phyloP scores from a whole-genome alignment of 2,888 invertebrate species.

The Pandemis cinnamomeana region DNA sequence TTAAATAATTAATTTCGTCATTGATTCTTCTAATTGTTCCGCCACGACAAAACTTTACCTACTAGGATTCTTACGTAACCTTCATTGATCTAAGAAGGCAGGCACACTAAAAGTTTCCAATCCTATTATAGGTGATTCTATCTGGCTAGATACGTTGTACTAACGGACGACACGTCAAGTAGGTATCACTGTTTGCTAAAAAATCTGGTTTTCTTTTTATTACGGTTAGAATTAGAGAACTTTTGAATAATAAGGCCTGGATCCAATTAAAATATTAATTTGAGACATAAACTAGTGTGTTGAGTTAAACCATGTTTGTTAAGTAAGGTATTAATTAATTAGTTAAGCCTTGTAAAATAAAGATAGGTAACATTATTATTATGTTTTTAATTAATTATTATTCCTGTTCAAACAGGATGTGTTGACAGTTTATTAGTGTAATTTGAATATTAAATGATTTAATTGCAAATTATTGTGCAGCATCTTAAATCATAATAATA shows the following conservation, averaged over 20 bases:
- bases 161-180: too few relatives aligned
- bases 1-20: constrained; percentile 20
- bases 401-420: constrained; percentile 1
- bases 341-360: neutral
- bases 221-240: too few relatives aligned
- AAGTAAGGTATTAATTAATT: neutral
- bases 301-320: neutral
- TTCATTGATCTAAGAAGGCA: neutral
- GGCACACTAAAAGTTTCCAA: neutral
- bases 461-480: neutral
- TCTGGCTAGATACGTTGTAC: neutral
- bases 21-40: constrained; percentile 11
- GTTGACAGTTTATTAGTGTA: neutral
- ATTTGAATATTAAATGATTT: neutral
- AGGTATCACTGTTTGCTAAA: too few relatives aligned
- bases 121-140: neutral
- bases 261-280: too few relatives aligned
- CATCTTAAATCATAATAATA: too few relatives aligned
- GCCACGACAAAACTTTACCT: neutral
- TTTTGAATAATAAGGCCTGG: too few relatives aligned
- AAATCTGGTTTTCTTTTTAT: too few relatives aligned
- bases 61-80: constrained; percentile 1
- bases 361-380: neutral
- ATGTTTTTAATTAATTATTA: neutral
- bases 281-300: too few relatives aligned